Evolutionary conservation across 2,797 vertebrate genomes (phyloP), one percentile per base, ranked within the genome.

Genomic region (Momotus momota): DNA sequence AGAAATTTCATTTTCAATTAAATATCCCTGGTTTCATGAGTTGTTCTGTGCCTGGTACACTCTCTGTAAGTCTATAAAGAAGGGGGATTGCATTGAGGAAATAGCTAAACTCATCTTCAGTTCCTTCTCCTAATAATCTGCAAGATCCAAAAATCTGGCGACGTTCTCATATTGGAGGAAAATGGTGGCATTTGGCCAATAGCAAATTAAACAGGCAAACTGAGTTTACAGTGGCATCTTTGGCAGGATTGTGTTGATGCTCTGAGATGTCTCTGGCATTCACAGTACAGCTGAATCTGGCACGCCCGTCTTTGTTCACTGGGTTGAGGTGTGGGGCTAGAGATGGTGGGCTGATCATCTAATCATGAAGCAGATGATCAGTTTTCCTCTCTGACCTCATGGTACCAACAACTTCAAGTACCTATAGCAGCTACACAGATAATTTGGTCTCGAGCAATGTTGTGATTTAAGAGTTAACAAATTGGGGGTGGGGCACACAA

Each of bases 191-290:
- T 70, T 84, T 92, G 72, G 12, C 38, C 35, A 66, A 26, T 0
- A 49, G 40, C n/a, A 85, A 87, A 72, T 40, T 31, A 81, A 72
- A 69, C 4, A 27, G 33, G 49, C 38, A 65, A 81, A 54, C 10
- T 22, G 57, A 26, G 9, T 74, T 73, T 85, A 25, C 41, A n/a
- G 35, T 3, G 17, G 5, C 51, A 43, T 22, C 51, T 80, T 80
- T 64, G 46, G 4, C 1, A 4, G 38, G 38, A 26, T 33, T 2
- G 0, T 35, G 12, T 12, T 58, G 46, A 14, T 57, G 31, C 31
- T 75, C 41, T 0, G 0, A 51, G 49, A 25, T 62, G 21, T 52
- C 58, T 71, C 55, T 23, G 77, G 29, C 13, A 22, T 65, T 58
- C 58, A 27, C n/a, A 43, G 13, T 12, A 8, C 31, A 51, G 48